Base-by-base conservation (phyloP, 2,888 invertebrate species). In the Dysmachus trigonus region DNA sequence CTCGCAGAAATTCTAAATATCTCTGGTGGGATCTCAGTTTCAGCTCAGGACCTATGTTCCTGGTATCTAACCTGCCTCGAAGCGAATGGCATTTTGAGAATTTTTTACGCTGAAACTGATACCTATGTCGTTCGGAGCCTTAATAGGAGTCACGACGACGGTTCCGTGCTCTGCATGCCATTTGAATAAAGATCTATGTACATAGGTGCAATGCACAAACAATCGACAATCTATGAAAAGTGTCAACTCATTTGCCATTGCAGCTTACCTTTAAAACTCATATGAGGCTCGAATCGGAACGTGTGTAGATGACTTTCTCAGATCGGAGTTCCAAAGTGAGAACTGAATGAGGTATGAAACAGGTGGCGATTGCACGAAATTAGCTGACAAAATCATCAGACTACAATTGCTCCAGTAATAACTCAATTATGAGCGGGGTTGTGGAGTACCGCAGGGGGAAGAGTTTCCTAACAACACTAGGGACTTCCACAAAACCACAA, bases 381-480 rank as follows among this genome's bases (percentile, higher is more conserved):
- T 30, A 51, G 81, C 53, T 33, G 18, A 62, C 51, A 81, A 53
- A 81, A 62, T 62, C 27, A 22, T 18, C 22, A 81, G 62, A 13
- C 31, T 10, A 51, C 53, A 62, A 81, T 53, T 81, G 53, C 51
- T 81, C 81, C 53, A 53, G 53, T 81, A 81, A 81, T 81, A 81
- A 81, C 81, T 81, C 81, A 81, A 81, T 81, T 81, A 62, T 31
- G 30, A 31, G 10, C 51, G n/a, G 2, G 22, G n/a, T 31, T 18
- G 18, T 62, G 10, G 62, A 10, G 4, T 7, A 10, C 62, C 22
- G 0, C 62, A 27, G 18, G 15, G 22, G 27, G 27, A 13, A 47
- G 41, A 77, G 62, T 27, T 77, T 77, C 77, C 30, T 77, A 77
- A 77, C 41, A 47, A 81, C 62, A 35, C 35, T 41, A 41, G 31